These are phyloP conservation scores for Drosophila antonietae DNA, from an alignment of 2,888 invertebrate genomes.

Conservation along the genomic window DNA sequence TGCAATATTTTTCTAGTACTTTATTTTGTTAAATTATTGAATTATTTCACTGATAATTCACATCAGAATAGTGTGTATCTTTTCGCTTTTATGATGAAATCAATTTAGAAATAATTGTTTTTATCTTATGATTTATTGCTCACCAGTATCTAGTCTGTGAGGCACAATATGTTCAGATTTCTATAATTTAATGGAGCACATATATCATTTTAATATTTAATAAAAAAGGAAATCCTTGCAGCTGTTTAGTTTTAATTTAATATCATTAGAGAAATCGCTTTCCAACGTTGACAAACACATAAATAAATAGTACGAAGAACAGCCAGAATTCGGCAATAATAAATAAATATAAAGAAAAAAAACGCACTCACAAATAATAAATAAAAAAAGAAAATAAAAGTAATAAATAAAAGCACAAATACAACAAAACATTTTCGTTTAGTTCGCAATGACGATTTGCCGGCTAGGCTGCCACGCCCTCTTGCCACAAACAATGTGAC, in stretches of 20 bases:
- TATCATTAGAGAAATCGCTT: constrained; percentile 26
- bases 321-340: constrained; percentile 52
- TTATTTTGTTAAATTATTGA: not conserved
- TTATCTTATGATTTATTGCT: constrained; percentile 9
- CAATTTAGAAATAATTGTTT: no score
- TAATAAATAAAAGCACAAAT: constrained; percentile 57
- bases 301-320: constrained; percentile 43
- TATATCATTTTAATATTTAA: constrained; percentile 47
- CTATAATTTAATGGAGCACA: constrained; percentile 12
- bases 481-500: constrained; percentile 62
- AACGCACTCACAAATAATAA: not conserved
- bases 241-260: constrained; percentile 40
- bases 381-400: constrained; percentile 13
- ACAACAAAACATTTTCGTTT: constrained; percentile 75
- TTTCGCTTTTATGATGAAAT: not conserved
- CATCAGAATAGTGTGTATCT: not conserved
- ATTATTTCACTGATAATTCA: not conserved
- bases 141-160: not conserved
- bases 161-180: constrained; percentile 10
- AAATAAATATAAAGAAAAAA: constrained; percentile 60
- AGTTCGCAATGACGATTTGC: constrained; percentile 77
- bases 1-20: not conserved
- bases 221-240: constrained; percentile 14
- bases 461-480: constrained; percentile 50
- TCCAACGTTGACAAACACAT: constrained; percentile 26